These are phyloP conservation scores for Pseudomugil gertrudae DNA, from an alignment of 2,797 vertebrate species.

Conservation along the genomic window DNA sequence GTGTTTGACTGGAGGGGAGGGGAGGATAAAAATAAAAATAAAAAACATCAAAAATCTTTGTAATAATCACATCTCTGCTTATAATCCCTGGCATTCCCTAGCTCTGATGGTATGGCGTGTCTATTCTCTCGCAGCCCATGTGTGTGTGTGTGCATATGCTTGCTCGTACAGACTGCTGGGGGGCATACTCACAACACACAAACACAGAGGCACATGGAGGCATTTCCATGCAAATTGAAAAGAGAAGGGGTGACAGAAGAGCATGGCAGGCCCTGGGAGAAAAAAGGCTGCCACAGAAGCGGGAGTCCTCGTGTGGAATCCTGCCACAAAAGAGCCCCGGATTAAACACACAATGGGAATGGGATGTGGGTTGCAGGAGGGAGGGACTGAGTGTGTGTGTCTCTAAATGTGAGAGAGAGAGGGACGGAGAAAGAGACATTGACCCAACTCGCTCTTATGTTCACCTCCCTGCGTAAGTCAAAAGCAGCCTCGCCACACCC, in stretches of 20 bases:
- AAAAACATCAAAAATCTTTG: constrained; percentile 68
- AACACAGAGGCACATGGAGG: constrained; percentile 66
- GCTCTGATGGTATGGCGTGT: constrained; percentile 77
- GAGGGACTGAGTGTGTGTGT: constrained; percentile 32
- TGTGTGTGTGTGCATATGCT: constrained; percentile 50
- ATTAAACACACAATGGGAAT: constrained; percentile 84
- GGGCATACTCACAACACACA: constrained; percentile 72
- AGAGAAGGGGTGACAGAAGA: constrained; percentile 78
- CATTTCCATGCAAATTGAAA: constrained; percentile 85
- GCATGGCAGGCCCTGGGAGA: constrained; percentile 78
- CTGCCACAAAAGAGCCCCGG: constrained; percentile 82
- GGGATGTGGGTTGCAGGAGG: constrained; percentile 67
- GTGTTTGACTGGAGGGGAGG: constrained; percentile 12
- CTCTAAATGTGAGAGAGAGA: constrained; percentile 13
- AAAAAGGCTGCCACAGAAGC: constrained; percentile 77
- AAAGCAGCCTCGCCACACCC: constrained; percentile 23
- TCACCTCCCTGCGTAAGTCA: constrained; percentile 51
- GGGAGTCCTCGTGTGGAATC: constrained; percentile 83
- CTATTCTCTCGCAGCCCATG: constrained; percentile 65
- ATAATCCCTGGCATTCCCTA: constrained; percentile 83
- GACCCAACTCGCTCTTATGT: constrained; percentile 54
- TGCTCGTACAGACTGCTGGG: constrained; percentile 67
- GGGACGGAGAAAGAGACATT: constrained; percentile 29
- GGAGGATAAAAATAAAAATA: constrained; percentile 6
- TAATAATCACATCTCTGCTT: constrained; percentile 84